Evolutionary conservation across 2,888 invertebrate species (phyloP), one percentile per base, ranked within the genome.

Genomic region (Urechis unicinctus): DNA sequence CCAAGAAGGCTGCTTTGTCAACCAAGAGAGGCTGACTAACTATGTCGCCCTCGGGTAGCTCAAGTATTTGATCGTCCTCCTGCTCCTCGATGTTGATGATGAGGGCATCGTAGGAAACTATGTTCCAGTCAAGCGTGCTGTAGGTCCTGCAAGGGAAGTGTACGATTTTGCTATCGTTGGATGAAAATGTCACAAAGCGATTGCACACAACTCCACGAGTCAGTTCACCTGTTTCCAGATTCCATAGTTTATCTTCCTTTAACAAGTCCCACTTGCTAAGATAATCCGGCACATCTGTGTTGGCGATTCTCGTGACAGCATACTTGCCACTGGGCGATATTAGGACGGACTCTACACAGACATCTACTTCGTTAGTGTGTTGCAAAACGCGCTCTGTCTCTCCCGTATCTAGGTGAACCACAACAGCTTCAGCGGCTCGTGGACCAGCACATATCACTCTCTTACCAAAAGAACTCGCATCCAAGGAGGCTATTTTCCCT

Each of bases 241-340:
- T 62, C 72, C 72, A 73, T 31, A 73, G 50, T 22, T 69, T 63
- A 50, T 67, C 67, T 52, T 69, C 67, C 6, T 61, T 62, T 13
- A 69, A 53, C 1, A 61, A 45, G 6, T 50, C 50, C 61, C 69
- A 66, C 5, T 57, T 55, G 9, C 51, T 46, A 25, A 47, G 48
- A 30, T 50, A 57, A 22, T 51, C 52, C 22, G 43, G 56, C 9
- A 50, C 24, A 36, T 59, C 59, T 2, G 21, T 56, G 41, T 62
- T 51, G 17, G 56, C 56, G 4, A 65, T 63, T 21, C 65, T 57
- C 2, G 68, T 66, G 2, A 70, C 60, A 6, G 64, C 63, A 50
- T 61, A 68, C 22, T 55, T 44, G 2, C 71, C 73, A 29, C 63
- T 53, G 3, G 64, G 64, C 6, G 69, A 72, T 24, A 72, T 56